Evolutionary conservation across 2,113 vertebrate species (phyloP).

Genomic region (Chiloscyllium plagiosum): DNA sequence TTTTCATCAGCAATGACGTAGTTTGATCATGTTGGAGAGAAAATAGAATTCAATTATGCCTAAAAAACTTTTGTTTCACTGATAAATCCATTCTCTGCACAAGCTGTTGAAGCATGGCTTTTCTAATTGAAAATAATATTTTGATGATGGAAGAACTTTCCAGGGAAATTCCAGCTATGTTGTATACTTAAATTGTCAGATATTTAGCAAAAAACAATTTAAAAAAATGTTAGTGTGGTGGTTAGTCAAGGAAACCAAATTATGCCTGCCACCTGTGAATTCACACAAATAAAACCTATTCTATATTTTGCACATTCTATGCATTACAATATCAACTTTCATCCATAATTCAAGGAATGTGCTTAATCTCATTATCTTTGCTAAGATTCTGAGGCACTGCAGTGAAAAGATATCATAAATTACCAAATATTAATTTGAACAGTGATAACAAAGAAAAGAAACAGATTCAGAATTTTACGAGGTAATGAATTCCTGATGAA

Average conservation of each 20-base stretch:
- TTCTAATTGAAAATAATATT: not conserved
- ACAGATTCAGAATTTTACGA: not conserved
- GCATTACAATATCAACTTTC: not conserved
- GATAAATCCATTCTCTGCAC: not conserved
- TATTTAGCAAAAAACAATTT: not conserved
- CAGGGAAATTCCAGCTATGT: no score
- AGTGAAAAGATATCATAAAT: no score
- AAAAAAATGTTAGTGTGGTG: not conserved
- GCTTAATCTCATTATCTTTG: not conserved
- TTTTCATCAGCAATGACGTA: not conserved
- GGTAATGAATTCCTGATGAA: no score
- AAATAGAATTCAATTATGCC: conserved; percentile 3
- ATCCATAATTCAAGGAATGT: not conserved
- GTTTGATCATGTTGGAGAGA: not conserved
- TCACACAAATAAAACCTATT: conserved; percentile 1
- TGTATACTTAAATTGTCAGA: not conserved
- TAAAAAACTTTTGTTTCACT: not conserved
- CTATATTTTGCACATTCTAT: no score
- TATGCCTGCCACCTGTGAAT: not conserved
- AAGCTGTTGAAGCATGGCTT: not conserved
- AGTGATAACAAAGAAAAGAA: not conserved
- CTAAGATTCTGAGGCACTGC: not conserved
- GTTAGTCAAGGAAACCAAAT: not conserved
- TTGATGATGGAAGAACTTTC: not conserved
- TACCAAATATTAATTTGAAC: not conserved